phyloP scores from a whole-genome alignment of 1,140 invertebrate species.

The Cydia splendana region DNA sequence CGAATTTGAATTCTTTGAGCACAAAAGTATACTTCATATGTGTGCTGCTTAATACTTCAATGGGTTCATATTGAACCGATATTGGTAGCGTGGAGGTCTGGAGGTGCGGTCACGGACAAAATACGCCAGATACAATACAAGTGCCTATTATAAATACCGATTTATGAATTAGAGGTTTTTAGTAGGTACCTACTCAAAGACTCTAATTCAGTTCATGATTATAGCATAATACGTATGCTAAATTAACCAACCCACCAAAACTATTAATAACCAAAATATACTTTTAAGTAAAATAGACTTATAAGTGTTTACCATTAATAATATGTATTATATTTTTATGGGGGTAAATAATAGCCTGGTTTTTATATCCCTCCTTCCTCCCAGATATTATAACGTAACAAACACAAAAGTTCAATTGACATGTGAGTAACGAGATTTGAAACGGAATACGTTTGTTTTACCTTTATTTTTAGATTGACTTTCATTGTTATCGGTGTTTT shows the following conservation, averaged over 20 bases:
- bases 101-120: background rate
- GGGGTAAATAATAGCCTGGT: too few species aligned
- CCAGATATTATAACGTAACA: background rate
- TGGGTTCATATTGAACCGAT: slow-evolving; percentile 6
- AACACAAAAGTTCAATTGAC: background rate
- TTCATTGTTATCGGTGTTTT: background rate
- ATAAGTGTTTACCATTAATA: too few species aligned
- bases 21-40: slow-evolving; percentile 33
- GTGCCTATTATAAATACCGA: too few species aligned
- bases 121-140: background rate
- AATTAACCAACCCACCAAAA: too few species aligned
- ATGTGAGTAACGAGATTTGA: background rate
- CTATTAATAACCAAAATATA: too few species aligned
- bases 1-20: slow-evolving; percentile 46
- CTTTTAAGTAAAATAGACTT: too few species aligned
- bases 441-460: background rate
- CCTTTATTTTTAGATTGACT: background rate
- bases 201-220: too few species aligned
- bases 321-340: too few species aligned
- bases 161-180: too few species aligned
- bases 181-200: too few species aligned
- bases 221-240: too few species aligned
- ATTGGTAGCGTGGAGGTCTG: background rate
- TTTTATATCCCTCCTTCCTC: background rate
- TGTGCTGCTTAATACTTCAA: slow-evolving; percentile 22